Evolutionary conservation across 2,113 vertebrate species (phyloP).

Genomic region (Actinemys pallida): DNA sequence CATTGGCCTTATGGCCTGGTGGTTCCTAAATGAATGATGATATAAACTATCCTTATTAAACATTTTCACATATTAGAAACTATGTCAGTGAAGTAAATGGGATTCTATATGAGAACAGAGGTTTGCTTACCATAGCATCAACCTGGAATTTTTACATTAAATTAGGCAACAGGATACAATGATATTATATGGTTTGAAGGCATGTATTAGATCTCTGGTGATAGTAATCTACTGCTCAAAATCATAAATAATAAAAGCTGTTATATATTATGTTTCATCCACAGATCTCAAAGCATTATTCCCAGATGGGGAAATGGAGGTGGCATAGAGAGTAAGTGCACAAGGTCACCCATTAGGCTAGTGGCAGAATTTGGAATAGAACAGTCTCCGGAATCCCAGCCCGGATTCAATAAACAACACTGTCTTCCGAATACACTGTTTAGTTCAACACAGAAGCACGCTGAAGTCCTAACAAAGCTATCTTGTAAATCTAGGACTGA

Average conservation of each 20-base stretch:
- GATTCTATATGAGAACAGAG: not conserved
- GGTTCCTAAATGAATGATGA: not conserved
- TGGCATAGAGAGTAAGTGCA: not conserved
- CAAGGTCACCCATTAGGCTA: not conserved
- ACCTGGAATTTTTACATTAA: not conserved
- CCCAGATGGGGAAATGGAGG: not conserved
- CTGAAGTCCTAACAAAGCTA: not conserved
- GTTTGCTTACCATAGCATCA: not conserved
- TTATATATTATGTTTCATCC: not conserved
- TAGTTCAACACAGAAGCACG: not conserved
- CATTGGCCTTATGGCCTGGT: not conserved
- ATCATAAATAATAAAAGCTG: not conserved
- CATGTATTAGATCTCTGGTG: not conserved
- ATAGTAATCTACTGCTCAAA: not conserved
- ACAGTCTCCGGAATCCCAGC: not conserved
- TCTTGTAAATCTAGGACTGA: not conserved
- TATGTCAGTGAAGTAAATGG: too few relatives aligned
- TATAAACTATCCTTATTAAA: not conserved
- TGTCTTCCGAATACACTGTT: not conserved
- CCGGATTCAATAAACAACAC: not conserved
- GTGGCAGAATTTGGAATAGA: not conserved
- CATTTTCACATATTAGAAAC: too few relatives aligned
- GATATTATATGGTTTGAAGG: not conserved
- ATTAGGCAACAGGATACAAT: not conserved
- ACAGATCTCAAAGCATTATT: not conserved